Percentiles rank a stretch among this genome's conserved stretches.
These are phyloP conservation scores for Hedychridium roseum DNA, from an alignment of 2,888 invertebrate species.

Conservation along the genomic window DNA sequence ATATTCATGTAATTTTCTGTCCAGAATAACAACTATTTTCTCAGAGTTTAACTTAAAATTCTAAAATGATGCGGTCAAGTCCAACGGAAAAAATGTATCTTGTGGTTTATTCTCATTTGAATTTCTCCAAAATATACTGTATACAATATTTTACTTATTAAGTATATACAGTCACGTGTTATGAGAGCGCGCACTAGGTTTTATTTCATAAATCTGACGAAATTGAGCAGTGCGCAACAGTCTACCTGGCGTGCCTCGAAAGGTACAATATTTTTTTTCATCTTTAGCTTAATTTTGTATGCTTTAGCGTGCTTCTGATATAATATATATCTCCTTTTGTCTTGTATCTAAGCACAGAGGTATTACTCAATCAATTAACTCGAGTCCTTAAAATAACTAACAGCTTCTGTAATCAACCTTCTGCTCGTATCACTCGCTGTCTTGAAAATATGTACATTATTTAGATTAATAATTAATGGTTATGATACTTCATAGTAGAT, in stretches of 20 bases:
- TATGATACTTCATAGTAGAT: slow-evolving; percentile 57
- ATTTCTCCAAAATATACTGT: slow-evolving; percentile 62
- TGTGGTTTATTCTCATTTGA: slow-evolving; percentile 56
- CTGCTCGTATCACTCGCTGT: slow-evolving; percentile 37
- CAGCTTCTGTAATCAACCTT: slow-evolving; percentile 41
- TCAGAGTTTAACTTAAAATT: no score
- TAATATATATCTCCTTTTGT: slow-evolving; percentile 27
- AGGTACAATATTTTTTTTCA: slow-evolving; percentile 38
- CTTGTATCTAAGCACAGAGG: slow-evolving; percentile 48
- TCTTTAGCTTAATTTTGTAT: slow-evolving; percentile 27
- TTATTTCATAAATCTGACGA: slow-evolving; percentile 46
- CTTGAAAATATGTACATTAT: slow-evolving; percentile 62
- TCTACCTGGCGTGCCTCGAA: slow-evolving; percentile 50
- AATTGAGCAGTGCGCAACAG: slow-evolving; percentile 57
- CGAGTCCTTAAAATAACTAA: slow-evolving; percentile 42
- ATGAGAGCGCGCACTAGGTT: slow-evolving; percentile 55
- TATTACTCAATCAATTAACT: slow-evolving; percentile 43
- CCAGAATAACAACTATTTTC: no score
- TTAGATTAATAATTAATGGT: slow-evolving; percentile 59
- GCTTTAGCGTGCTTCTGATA: slow-evolving; percentile 36
- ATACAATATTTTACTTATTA: slow-evolving; percentile 62
- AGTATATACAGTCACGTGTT: slow-evolving; percentile 60
- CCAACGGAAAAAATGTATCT: slow-evolving; percentile 45
- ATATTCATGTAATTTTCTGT: no score
- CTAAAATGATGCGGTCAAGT: slow-evolving; percentile 37